Evolutionary conservation across 2,113 vertebrate species (phyloP).

Genomic region (Crotophaga sulcirostris): DNA sequence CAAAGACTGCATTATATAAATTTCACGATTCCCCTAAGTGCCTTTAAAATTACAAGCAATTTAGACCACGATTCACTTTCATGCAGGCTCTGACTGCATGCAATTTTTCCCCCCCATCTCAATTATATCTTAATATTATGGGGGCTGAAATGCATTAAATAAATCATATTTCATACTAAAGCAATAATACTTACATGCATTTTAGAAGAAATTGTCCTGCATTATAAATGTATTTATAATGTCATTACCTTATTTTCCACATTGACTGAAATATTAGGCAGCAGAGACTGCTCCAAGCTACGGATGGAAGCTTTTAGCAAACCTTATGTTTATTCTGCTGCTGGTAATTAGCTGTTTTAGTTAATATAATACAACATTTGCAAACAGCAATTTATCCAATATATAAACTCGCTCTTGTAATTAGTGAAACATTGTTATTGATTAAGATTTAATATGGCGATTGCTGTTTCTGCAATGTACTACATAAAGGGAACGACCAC

Average conservation of each 20-base stretch:
- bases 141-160: slow-evolving; percentile 78
- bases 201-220: slow-evolving; percentile 71
- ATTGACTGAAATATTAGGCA: slow-evolving; percentile 66
- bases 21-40: slow-evolving; percentile 77
- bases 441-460: slow-evolving; percentile 75
- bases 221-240: slow-evolving; percentile 78
- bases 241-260: slow-evolving; percentile 73
- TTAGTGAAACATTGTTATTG: slow-evolving; percentile 74
- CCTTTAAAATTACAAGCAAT: slow-evolving; percentile 81
- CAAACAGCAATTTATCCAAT: slow-evolving; percentile 72
- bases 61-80: slow-evolving; percentile 73
- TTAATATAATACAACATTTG: slow-evolving; percentile 76
- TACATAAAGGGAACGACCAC: slow-evolving; percentile 20
- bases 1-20: slow-evolving; percentile 70
- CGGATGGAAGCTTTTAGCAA: slow-evolving; percentile 70
- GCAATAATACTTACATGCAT: slow-evolving; percentile 75
- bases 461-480: slow-evolving; percentile 36
- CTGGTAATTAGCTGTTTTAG: slow-evolving; percentile 73
- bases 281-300: slow-evolving; percentile 52
- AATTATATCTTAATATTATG: slow-evolving; percentile 80
- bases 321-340: slow-evolving; percentile 68
- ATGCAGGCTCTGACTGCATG: slow-evolving; percentile 53
- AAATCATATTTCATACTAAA: slow-evolving; percentile 76
- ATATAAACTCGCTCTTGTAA: slow-evolving; percentile 68
- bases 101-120: slow-evolving; percentile 51